Conservation (phyloP, 1,140 invertebrate genomes). For the Lepidotrigona ventralis region DNA sequence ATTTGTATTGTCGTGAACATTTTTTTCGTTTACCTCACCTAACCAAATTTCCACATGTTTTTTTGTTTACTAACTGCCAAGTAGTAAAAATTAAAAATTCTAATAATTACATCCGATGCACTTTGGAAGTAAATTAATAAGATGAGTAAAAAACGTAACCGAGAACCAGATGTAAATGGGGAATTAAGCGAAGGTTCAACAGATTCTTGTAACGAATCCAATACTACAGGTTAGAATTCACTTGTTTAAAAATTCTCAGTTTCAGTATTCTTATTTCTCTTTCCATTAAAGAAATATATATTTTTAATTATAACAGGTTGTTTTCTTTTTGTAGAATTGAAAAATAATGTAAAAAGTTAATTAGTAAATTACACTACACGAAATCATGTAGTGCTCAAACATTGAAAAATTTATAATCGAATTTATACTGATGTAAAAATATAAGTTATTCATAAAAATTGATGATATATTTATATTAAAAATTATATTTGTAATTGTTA, state of each 20-base stretch:
- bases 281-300: neutral
- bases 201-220: conserved; percentile 83
- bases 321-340: neutral
- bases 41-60: conserved; percentile 9
- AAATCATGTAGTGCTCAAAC: neutral
- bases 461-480: too few relatives aligned
- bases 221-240: conserved; percentile 61
- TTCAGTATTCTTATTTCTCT: neutral
- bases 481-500: too few relatives aligned
- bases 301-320: neutral
- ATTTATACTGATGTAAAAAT: too few relatives aligned
- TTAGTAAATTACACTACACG: neutral
- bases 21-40: neutral
- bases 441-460: too few relatives aligned
- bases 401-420: neutral
- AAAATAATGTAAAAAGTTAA: neutral
- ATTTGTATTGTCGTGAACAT: neutral
- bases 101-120: neutral
- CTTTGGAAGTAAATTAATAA: conserved; percentile 4
- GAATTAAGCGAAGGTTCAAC: conserved; percentile 79
- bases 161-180: conserved; percentile 81
- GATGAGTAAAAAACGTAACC: conserved; percentile 83
- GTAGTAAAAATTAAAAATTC: neutral
- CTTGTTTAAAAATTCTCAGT: neutral
- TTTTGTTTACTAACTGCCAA: conserved; percentile 14